Percentiles rank a stretch among this genome's conserved stretches.
phyloP scores from a whole-genome alignment of 2,888 invertebrate genomes.

The Apamea anceps region DNA sequence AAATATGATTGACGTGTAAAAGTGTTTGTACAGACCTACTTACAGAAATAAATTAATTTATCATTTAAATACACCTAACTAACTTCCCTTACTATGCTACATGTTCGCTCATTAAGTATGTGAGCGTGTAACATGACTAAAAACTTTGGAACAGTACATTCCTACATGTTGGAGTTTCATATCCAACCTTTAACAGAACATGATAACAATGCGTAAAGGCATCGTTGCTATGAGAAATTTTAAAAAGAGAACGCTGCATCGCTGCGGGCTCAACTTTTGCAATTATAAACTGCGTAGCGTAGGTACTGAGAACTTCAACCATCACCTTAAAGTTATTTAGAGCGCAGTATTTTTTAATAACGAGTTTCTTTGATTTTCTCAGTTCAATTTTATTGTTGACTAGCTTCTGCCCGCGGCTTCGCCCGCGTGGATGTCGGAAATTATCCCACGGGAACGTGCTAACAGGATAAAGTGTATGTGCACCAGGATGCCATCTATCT shows the following conservation, averaged over 20 bases:
- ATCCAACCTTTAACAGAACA: slow-evolving; percentile 8
- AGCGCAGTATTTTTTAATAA: slow-evolving; percentile 63
- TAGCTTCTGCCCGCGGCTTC: no score
- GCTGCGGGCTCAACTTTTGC: slow-evolving; percentile 61
- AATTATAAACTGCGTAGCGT: slow-evolving; percentile 63
- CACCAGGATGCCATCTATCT: no score
- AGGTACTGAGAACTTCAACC: slow-evolving; percentile 55
- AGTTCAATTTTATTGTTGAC: slow-evolving; percentile 30
- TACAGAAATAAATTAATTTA: neutral
- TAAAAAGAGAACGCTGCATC: slow-evolving; percentile 50
- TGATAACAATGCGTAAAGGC: slow-evolving; percentile 38
- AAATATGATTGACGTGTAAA: neutral
- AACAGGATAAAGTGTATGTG: no score
- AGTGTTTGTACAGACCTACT: neutral
- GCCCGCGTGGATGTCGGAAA: no score
- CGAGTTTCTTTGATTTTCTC: slow-evolving; percentile 44
- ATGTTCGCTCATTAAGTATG: slow-evolving; percentile 14
- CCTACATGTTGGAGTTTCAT: neutral
- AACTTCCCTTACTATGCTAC: neutral
- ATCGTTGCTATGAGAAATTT: slow-evolving; percentile 43
- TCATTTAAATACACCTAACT: neutral
- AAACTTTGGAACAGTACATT: slow-evolving; percentile 8
- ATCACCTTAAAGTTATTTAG: slow-evolving; percentile 57
- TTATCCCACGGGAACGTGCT: no score
- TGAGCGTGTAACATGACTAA: slow-evolving; percentile 5